Conservation (phyloP, 2,888 invertebrate genomes). For the Pseudoips prasinana region DNA sequence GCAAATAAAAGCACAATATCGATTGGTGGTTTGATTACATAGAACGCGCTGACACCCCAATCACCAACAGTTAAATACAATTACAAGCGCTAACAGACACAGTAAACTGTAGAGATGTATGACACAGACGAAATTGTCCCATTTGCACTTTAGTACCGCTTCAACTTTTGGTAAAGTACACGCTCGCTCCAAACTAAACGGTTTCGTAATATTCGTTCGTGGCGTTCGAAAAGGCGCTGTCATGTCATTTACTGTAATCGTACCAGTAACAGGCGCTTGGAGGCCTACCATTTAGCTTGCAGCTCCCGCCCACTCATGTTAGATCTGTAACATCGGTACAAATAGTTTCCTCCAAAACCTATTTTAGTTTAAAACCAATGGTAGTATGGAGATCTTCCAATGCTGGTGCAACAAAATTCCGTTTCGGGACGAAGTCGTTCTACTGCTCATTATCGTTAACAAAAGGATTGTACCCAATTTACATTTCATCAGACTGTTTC, state of each 20-base stretch:
- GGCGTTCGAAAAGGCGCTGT: constrained; percentile 41
- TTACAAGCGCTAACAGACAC: constrained; percentile 27
- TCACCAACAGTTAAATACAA: constrained; percentile 30
- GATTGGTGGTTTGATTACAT: constrained; percentile 32
- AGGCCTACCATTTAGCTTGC: constrained; percentile 46
- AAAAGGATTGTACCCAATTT: constrained; percentile 62
- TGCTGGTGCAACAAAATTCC: constrained; percentile 34
- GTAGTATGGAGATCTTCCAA: constrained; percentile 27
- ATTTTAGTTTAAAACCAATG: constrained; percentile 26
- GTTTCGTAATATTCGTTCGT: constrained; percentile 36
- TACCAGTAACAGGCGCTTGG: constrained; percentile 52
- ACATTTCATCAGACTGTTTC: constrained; percentile 51
- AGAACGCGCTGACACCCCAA: constrained; percentile 10
- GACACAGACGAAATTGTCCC: constrained; percentile 34
- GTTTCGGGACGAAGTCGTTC: constrained; percentile 51
- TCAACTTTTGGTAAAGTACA: constrained; percentile 35
- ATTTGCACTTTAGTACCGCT: constrained; percentile 37
- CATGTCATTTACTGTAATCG: constrained; percentile 57
- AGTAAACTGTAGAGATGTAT: constrained; percentile 34
- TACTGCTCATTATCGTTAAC: constrained; percentile 60
- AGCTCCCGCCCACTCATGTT: constrained; percentile 41
- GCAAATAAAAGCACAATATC: constrained; percentile 23
- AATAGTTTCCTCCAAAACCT: constrained; percentile 29
- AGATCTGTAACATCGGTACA: constrained; percentile 37
- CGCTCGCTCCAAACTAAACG: constrained; percentile 31